Evolutionary conservation across 2,888 invertebrate species (phyloP), one percentile per base, ranked within the genome.

Genomic region (Limnephilus auricula): DNA sequence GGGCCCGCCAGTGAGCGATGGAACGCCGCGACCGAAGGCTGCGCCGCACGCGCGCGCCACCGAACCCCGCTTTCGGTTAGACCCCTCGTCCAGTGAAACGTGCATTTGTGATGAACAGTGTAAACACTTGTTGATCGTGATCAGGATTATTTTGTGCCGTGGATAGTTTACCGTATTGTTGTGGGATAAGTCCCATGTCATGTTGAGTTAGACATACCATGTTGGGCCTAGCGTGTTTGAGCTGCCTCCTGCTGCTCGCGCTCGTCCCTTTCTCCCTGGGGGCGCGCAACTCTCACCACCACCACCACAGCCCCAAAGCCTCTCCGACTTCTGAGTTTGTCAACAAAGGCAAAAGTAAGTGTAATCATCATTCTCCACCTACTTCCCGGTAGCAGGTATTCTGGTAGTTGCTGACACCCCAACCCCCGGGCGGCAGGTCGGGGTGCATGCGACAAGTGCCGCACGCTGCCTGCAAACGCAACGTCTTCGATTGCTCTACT

Each of bases 311-410:
- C 93, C 94, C 94, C 92, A 94, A 94, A 93, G 94, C 94, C 82
- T 95, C 95, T 94, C 95, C 95, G 94, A 95, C 96, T 94, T 97
- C 97, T 93, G 97, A 97, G 94, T 97, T 97, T 94, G 97, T 97
- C 94, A 65, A 65, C 65, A 97, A 97, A 95, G 97, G 97, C 95
- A 97, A 97, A 95, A 97, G 97, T 97, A 96, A 97, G 97, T 97
- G 25, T 65, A n/a, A 65, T 65, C 65, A 65, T 65, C 65, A 25
- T 65, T 9, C 65, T 65, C 65, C 65, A n/a, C 65, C 65, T 65
- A n/a, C 25, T 65, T 25, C 65, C 25, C 9, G 65, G 65, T n/a
- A 65, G 25, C n/a, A n/a, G n/a, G n/a, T n/a, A n/a, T n/a, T n/a
- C n/a, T n/a, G 65, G 65, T n/a, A 65, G 25, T 65, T 65, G 65